A percentile compares a stretch with the other conserved stretches of the same genome.
Evolutionary conservation across 2,888 invertebrate species (phyloP).

Genomic region (Drosophila helvetica): DNA sequence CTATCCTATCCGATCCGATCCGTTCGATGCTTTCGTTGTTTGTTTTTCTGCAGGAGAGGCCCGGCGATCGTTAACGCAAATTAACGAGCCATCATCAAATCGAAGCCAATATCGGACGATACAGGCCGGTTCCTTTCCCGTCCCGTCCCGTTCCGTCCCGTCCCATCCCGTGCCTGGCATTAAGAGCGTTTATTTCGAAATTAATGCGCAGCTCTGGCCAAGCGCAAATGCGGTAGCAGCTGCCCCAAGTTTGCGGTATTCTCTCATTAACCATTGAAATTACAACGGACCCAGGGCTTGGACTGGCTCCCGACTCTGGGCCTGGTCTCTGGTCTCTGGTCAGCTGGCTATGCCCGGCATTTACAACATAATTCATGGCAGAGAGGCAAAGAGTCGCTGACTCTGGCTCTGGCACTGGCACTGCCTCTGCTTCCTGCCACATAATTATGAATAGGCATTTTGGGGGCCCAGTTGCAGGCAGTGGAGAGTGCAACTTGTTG

Average conservation of each 20-base stretch:
- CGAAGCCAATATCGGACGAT: conserved; percentile 59
- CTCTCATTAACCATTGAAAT: conserved; percentile 77
- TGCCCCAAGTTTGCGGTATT: conserved; percentile 67
- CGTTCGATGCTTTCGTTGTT: conserved; percentile 17
- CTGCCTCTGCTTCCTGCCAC: conserved; percentile 33
- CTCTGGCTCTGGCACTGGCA: conserved; percentile 1
- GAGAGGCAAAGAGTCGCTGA: conserved; percentile 19
- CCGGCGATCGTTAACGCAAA: conserved; percentile 77
- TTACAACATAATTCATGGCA: conserved; percentile 78
- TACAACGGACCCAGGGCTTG: conserved; percentile 49
- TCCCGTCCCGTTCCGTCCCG: neutral
- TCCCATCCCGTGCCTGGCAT: conserved; percentile 17
- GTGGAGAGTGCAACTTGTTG: conserved; percentile 53
- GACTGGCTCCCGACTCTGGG: conserved; percentile 16
- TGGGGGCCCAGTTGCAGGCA: conserved; percentile 4
- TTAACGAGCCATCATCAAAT: conserved; percentile 81
- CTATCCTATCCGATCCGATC: conserved; percentile 2
- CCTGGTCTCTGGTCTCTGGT: conserved; percentile 27
- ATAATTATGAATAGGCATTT: conserved; percentile 73
- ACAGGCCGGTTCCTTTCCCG: conserved; percentile 32
- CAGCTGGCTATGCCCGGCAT: conserved; percentile 68
- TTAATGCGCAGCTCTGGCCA: conserved; percentile 59
- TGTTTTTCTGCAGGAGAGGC: conserved; percentile 7
- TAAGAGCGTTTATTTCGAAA: conserved; percentile 73
- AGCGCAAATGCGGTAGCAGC: conserved; percentile 62